Evolutionary conservation across 1,140 invertebrate species (phyloP), one percentile per base, ranked within the genome.

Genomic region (Dendrolimus punctatus): DNA sequence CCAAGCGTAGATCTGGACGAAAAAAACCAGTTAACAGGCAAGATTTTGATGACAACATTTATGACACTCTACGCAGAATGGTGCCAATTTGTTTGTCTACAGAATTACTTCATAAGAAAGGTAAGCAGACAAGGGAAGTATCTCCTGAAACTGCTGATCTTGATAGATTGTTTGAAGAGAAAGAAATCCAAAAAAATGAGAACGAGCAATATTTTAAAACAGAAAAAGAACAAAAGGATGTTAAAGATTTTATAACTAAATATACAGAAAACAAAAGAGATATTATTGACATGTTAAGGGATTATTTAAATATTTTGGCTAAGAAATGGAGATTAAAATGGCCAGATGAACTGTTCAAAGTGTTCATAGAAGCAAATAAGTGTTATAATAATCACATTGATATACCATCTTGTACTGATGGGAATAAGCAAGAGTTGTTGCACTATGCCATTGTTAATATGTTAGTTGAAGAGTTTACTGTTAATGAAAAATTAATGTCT

Each of bases 1-100:
- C 89, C 55, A 93, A 93, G 72, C 80, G 93, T 52, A 87, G 92
- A 62, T 92, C 92, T 3, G 90, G 92, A 2, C 72, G 91, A 47
- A 92, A 90, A 84, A 78, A 90, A 53, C 50, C 62, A 8, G 46
- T 46, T 80, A 66, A 80, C 74, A 56, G 80, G 74, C 52, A 85
- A 80, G 80, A 88, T 9, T 68, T 72, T 53, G 87, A 90, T 55
- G 90, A 91, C 61, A 89, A 87, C 53, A 90, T 91, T 55, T 92
- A 93, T 83, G 89, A 91, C 58, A 90, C 89, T 6, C 81, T 95
- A 23, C 89, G 92, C 55, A 91, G 91, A 74, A 90, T 91, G 68
- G 68, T 87, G 3, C 85, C 85, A 5, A 40, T 61, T 36, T 66
- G 55, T 52, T 68, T 87, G 52, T 49, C 80, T 36, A 76, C 82